These are phyloP conservation scores for Adoxophyes honmai DNA, from an alignment of 1,140 invertebrate species.

Conservation along the genomic window DNA sequence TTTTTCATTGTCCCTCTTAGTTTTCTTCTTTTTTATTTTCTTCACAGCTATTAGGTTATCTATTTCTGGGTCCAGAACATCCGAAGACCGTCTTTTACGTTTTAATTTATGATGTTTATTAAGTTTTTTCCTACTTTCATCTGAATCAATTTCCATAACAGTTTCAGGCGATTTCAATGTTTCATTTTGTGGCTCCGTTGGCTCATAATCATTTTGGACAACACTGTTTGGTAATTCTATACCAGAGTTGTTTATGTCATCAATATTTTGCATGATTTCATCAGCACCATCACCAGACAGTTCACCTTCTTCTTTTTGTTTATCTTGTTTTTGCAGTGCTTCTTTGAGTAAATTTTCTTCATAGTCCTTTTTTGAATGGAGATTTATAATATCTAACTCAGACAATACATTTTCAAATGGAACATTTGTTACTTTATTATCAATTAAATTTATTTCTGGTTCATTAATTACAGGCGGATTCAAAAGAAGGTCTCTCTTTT, in stretches of 20 bases:
- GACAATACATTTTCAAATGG: conserved; percentile 77
- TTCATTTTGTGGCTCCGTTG: neutral
- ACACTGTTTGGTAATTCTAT: conserved; percentile 1
- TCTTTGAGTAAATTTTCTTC: conserved; percentile 67
- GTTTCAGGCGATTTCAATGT: neutral
- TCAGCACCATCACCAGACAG: conserved; percentile 17
- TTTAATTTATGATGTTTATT: conserved; percentile 25
- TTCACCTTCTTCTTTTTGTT: conserved; percentile 25
- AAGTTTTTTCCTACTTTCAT: conserved; percentile 16
- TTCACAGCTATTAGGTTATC: conserved; percentile 58
- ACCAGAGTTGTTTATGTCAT: conserved; percentile 19
- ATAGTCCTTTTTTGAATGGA: conserved; percentile 67
- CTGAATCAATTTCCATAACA: conserved; percentile 6
- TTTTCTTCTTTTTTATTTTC: conserved; percentile 58
- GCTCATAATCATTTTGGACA: neutral
- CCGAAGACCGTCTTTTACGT: conserved; percentile 41
- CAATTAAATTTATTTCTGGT: conserved; percentile 68
- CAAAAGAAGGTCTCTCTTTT: conserved; percentile 53
- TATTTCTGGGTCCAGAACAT: conserved; percentile 35
- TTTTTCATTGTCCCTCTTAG: conserved; percentile 43
- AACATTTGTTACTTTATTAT: conserved; percentile 73
- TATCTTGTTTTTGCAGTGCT: conserved; percentile 50
- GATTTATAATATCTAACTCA: conserved; percentile 75
- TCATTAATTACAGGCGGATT: conserved; percentile 55
- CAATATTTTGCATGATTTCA: conserved; percentile 17